Conservation (phyloP, 2,797 vertebrate genomes). For the Phalanger gymnotis region DNA sequence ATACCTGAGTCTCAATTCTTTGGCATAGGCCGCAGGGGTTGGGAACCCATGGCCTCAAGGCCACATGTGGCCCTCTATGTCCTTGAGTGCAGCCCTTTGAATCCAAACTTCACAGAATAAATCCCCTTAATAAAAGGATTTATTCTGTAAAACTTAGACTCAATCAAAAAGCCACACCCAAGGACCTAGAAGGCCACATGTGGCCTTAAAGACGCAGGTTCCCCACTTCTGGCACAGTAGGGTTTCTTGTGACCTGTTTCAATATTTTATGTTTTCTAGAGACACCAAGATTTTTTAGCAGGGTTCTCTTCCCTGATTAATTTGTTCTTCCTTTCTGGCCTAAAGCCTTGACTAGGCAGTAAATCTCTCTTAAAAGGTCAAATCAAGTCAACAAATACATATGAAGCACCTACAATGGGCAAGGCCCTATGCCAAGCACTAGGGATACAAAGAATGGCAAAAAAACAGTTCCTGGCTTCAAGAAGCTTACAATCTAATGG, state of each 20-base stretch:
- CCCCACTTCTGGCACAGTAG: too few relatives aligned
- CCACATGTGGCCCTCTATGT: too few relatives aligned
- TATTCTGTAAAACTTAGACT: too few relatives aligned
- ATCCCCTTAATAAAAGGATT: too few relatives aligned
- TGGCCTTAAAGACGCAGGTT: too few relatives aligned
- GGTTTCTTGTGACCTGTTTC: background rate
- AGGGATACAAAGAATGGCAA: background rate
- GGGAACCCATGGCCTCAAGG: too few relatives aligned
- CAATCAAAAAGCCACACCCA: too few relatives aligned
- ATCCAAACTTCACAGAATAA: too few relatives aligned
- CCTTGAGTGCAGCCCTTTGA: too few relatives aligned
- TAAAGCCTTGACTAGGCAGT: background rate
- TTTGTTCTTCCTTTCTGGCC: background rate
- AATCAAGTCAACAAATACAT: background rate
- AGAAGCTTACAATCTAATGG: background rate
- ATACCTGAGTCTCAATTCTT: too few relatives aligned
- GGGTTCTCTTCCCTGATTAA: background rate
- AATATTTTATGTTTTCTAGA: background rate
- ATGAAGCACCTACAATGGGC: background rate
- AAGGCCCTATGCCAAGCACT: background rate
- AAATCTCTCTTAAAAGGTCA: background rate
- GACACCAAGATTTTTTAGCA: background rate
- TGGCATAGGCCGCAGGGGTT: too few relatives aligned
- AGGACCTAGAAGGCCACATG: too few relatives aligned
- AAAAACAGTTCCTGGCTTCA: background rate